Percentiles rank a stretch among this genome's conserved stretches.
Evolutionary conservation across 2,888 invertebrate genomes (phyloP).

Genomic region (Ichneumon xanthorius): DNA sequence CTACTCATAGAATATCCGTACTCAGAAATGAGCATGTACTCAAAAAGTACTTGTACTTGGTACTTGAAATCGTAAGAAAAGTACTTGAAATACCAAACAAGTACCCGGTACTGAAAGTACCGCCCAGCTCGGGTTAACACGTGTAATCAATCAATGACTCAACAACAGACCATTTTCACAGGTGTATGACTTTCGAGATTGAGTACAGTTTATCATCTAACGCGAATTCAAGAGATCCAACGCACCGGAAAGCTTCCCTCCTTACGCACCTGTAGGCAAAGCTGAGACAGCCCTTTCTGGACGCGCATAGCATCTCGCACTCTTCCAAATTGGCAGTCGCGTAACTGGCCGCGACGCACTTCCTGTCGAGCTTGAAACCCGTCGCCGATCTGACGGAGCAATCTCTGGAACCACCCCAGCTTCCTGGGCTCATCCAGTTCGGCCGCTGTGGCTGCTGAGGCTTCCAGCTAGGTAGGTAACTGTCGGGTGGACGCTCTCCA

Average conservation of each 20-base stretch:
- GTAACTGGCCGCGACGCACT: slow-evolving; percentile 88
- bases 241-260: neutral
- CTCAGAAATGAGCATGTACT: too few species aligned
- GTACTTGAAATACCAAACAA: too few species aligned
- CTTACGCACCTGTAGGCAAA: slow-evolving; percentile 90
- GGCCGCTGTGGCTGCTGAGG: slow-evolving; percentile 8
- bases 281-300: slow-evolving; percentile 90
- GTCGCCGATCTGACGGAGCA: slow-evolving; percentile 91
- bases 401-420: slow-evolving; percentile 84
- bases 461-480: slow-evolving; percentile 60
- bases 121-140: too few species aligned
- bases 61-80: too few species aligned
- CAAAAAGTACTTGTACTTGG: too few species aligned
- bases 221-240: neutral
- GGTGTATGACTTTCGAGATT: neutral
- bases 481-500: slow-evolving; percentile 47
- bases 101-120: too few species aligned
- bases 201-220: slow-evolving; percentile 1
- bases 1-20: too few species aligned
- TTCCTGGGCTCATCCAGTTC: neutral
- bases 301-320: slow-evolving; percentile 91
- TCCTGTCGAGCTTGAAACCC: slow-evolving; percentile 91
- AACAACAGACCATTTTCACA: neutral
- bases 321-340: slow-evolving; percentile 90
- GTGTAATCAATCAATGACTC: neutral